Conservation (phyloP, 2,113 vertebrate species). For the Tetrao urogallus region DNA sequence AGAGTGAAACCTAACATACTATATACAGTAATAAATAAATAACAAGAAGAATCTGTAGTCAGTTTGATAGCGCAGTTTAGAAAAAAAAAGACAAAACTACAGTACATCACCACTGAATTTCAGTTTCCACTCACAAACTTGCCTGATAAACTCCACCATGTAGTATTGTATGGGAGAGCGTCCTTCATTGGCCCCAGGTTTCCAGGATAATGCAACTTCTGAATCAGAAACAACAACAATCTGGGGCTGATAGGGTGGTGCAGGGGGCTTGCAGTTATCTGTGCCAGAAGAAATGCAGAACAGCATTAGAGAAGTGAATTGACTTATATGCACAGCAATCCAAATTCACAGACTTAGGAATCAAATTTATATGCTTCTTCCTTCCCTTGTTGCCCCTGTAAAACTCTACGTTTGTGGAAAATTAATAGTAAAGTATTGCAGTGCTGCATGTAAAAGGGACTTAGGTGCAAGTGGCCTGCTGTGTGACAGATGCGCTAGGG, state of each 20-base stretch:
- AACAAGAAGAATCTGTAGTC: neutral
- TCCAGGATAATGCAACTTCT: constrained; percentile 94
- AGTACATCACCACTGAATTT: neutral
- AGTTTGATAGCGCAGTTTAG: neutral
- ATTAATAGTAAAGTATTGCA: neutral
- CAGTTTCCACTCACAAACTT: constrained; percentile 36
- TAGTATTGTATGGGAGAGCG: constrained; percentile 88
- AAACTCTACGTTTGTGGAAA: neutral
- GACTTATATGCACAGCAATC: neutral
- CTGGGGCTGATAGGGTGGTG: constrained; percentile 83
- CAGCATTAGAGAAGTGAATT: neutral
- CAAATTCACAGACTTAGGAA: neutral
- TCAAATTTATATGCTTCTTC: neutral
- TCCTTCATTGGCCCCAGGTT: constrained; percentile 83
- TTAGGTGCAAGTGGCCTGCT: too few species aligned
- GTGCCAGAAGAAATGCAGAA: constrained; percentile 11
- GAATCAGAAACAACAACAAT: constrained; percentile 90
- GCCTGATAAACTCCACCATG: constrained; percentile 92
- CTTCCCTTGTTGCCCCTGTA: neutral
- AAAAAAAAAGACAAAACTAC: neutral
- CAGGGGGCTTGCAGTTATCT: constrained; percentile 90
- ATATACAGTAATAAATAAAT: neutral
- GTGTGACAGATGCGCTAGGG: neutral
- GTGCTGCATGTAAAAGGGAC: neutral
- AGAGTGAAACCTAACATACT: neutral